Evolutionary conservation across 2,113 vertebrate species (phyloP).

Genomic region (Hemibagrus wyckioides): DNA sequence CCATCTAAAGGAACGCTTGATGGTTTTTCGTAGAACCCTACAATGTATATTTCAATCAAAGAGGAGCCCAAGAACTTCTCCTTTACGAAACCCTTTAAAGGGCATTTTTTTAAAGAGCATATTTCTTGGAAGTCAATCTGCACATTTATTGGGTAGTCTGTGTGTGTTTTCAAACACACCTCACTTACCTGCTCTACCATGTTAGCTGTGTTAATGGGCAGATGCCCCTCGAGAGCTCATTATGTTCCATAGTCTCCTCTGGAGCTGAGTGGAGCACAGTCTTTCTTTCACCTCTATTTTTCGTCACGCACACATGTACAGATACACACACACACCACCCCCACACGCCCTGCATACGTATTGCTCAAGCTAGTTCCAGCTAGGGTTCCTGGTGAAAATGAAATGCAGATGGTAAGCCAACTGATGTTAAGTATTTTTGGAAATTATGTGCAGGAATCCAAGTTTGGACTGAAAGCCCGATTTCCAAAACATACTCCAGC

Average conservation of each 20-base stretch:
- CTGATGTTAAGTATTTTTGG: conserved; percentile 24
- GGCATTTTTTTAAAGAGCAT: background rate
- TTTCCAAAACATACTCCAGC: conserved; percentile 26
- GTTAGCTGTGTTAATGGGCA: conserved; percentile 48
- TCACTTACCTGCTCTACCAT: conserved; percentile 23
- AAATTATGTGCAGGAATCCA: conserved; percentile 23
- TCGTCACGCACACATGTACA: background rate
- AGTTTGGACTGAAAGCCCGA: conserved; percentile 8
- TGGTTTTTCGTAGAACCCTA: background rate
- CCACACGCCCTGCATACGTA: background rate
- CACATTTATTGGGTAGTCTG: background rate
- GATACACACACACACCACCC: conserved; percentile 20
- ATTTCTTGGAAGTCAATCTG: background rate
- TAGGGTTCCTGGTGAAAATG: conserved; percentile 31
- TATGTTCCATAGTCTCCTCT: conserved; percentile 43
- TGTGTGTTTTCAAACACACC: background rate
- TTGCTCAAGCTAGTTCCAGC: conserved; percentile 18
- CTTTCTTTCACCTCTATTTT: conserved; percentile 42
- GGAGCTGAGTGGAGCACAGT: conserved; percentile 24
- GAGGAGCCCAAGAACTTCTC: background rate
- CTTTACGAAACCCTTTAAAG: background rate
- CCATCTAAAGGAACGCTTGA: background rate
- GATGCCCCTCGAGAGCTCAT: conserved; percentile 51
- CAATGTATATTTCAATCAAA: background rate
- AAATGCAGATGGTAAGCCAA: conserved; percentile 33